Conservation (phyloP, 2,113 vertebrate genomes). For the Xenus cinereus region DNA sequence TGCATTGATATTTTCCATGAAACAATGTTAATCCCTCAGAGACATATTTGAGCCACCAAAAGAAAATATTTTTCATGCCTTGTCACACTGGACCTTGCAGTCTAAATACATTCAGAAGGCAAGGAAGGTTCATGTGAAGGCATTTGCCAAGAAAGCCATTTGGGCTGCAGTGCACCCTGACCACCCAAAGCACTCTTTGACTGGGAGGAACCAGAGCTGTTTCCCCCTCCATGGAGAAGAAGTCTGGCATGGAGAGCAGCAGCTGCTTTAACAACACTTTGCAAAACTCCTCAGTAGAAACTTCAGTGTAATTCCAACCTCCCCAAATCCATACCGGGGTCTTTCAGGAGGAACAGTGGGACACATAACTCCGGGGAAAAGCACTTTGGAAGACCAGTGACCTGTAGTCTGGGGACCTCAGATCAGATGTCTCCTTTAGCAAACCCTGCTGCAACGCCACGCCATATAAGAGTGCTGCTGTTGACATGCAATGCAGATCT, state of each 20-base stretch:
- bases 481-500: accelerated
- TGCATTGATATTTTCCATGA: neutral
- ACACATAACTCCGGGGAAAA: neutral
- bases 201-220: neutral
- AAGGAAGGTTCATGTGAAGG: neutral
- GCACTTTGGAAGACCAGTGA: neutral
- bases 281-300: neutral
- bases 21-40: neutral
- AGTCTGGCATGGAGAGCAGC: neutral
- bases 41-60: neutral
- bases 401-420: neutral
- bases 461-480: neutral
- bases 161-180: neutral
- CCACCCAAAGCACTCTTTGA: neutral
- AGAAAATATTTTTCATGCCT: neutral
- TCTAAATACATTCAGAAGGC: neutral
- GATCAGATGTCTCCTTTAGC: neutral
- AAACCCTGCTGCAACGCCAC: accelerated
- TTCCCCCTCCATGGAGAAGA: neutral
- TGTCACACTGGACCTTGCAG: neutral
- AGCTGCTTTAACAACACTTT: neutral
- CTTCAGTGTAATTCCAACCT: neutral
- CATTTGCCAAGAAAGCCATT: neutral
- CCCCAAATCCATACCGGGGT: neutral
- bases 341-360: neutral